phyloP scores from a whole-genome alignment of 2,113 vertebrate species.

The Catharus fuscescens region DNA sequence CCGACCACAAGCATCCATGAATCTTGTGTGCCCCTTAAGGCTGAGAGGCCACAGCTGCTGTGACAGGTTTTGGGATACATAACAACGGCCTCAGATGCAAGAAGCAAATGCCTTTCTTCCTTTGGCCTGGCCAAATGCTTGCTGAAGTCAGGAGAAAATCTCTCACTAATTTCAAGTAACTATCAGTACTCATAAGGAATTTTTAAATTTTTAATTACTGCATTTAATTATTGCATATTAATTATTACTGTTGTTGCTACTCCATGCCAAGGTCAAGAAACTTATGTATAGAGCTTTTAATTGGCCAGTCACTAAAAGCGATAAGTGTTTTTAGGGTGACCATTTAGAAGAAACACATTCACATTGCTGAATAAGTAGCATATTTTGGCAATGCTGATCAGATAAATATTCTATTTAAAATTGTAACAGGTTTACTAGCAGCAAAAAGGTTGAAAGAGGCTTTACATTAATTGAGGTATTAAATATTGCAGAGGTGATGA shows the following conservation, averaged over 20 bases:
- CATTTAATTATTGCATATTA: background rate
- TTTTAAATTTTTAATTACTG: background rate
- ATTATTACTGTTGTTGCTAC: background rate
- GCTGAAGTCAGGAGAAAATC: background rate
- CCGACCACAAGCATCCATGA: accelerated
- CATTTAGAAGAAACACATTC: background rate
- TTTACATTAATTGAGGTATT: constrained; percentile 43
- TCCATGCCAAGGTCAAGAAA: background rate
- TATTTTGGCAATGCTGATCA: constrained; percentile 25
- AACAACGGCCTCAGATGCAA: accelerated
- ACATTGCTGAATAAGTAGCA: background rate
- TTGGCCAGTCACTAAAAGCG: background rate
- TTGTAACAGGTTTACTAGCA: constrained; percentile 40
- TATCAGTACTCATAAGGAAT: background rate
- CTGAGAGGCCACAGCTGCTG: background rate
- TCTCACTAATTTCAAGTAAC: background rate
- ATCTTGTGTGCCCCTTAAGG: background rate
- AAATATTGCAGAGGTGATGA: constrained; percentile 50
- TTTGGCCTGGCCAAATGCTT: background rate
- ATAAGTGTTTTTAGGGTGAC: background rate
- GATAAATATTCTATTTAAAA: constrained; percentile 34
- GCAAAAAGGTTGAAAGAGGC: constrained; percentile 39
- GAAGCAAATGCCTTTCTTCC: background rate
- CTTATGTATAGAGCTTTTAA: background rate
- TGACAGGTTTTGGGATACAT: background rate